A percentile compares a stretch with the other conserved stretches of the same genome.
These are phyloP conservation scores for Papilio helenus DNA, from an alignment of 1,140 invertebrate genomes.

Conservation along the genomic window DNA sequence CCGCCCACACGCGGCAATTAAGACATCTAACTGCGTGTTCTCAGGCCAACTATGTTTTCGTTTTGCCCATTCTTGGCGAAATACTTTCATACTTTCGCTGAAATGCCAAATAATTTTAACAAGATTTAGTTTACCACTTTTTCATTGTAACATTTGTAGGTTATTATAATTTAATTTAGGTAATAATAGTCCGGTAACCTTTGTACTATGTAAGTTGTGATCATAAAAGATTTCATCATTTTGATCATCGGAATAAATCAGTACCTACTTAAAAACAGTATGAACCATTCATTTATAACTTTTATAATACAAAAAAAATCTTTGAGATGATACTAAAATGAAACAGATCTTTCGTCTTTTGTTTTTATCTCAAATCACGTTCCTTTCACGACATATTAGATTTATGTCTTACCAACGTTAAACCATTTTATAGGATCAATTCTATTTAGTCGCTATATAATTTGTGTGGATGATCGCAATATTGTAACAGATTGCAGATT, in stretches of 20 bases:
- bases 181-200: too few relatives aligned
- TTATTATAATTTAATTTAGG: too few relatives aligned
- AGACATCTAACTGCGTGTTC: slow-evolving; percentile 32
- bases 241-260: too few relatives aligned
- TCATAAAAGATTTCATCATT: too few relatives aligned
- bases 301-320: not conserved
- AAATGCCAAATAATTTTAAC: not conserved
- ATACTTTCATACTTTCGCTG: slow-evolving; percentile 13
- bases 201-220: too few relatives aligned
- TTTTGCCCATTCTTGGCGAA: slow-evolving; percentile 8
- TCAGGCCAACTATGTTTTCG: slow-evolving; percentile 30
- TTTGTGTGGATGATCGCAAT: not conserved
- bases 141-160: not conserved
- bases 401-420: slow-evolving; percentile 5
- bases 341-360: not conserved
- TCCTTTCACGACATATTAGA: not conserved
- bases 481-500: slow-evolving; percentile 9
- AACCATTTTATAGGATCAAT: slow-evolving; percentile 7
- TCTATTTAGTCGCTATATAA: not conserved
- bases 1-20: slow-evolving; percentile 40
- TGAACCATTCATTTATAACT: not conserved
- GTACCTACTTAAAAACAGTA: too few relatives aligned
- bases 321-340: not conserved
- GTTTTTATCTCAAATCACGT: slow-evolving; percentile 9
- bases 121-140: not conserved